Conservation (phyloP, 2,888 invertebrate species). For the Parnassius mnemosyne region DNA sequence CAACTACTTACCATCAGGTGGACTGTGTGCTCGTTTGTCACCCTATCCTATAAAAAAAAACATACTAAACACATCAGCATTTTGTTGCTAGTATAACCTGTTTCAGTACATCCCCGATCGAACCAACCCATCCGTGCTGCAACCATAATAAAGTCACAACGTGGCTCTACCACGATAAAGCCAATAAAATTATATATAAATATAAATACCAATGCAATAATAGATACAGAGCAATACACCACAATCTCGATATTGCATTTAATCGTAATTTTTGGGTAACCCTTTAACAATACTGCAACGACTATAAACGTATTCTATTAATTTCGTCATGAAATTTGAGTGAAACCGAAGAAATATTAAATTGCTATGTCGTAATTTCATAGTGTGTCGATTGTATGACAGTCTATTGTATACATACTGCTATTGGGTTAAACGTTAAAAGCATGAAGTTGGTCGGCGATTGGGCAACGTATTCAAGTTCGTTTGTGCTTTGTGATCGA, state of each 20-base stretch:
- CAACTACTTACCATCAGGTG: too few species aligned
- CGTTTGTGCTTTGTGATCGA: constrained; percentile 40
- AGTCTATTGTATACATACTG: constrained; percentile 50
- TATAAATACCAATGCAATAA: too few species aligned
- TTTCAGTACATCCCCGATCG: too few species aligned
- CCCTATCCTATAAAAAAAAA: too few species aligned
- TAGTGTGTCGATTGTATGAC: constrained; percentile 48
- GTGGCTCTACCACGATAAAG: too few species aligned
- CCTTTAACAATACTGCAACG: constrained; percentile 47
- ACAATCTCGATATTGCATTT: not conserved
- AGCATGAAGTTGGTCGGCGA: constrained; percentile 58
- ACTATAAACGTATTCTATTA: constrained; percentile 60
- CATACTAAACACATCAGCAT: too few species aligned
- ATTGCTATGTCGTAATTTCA: constrained; percentile 59
- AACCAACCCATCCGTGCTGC: too few species aligned
- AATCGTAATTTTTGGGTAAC: constrained; percentile 47
- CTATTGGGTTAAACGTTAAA: constrained; percentile 58
- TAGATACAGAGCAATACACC: too few species aligned
- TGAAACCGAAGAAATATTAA: constrained; percentile 72
- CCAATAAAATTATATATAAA: too few species aligned
- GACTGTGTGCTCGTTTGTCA: too few species aligned
- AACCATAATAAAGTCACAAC: too few species aligned
- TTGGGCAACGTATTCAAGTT: constrained; percentile 63
- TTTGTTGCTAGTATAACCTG: too few species aligned
- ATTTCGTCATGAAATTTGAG: constrained; percentile 69